These are phyloP conservation scores for Ferrisia virgata DNA, from an alignment of 2,888 invertebrate genomes.

Conservation along the genomic window DNA sequence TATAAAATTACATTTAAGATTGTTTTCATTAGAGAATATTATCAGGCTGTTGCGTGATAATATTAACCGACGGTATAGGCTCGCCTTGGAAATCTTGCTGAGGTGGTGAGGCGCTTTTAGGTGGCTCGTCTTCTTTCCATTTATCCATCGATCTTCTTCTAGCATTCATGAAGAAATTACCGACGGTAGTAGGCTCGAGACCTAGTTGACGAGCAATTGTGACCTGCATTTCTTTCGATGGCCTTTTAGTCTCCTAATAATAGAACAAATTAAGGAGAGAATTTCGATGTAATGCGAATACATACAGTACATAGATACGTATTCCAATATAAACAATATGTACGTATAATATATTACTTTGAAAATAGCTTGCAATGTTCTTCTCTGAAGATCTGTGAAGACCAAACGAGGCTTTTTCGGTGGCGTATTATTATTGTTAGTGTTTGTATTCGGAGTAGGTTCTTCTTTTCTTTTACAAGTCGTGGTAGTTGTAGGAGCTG, in stretches of 20 bases:
- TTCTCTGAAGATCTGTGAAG: slow-evolving; percentile 99
- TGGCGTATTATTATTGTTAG: slow-evolving; percentile 10
- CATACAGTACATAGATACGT: not conserved
- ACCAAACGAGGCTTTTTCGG: slow-evolving; percentile 97
- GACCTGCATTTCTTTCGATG: slow-evolving; percentile 99
- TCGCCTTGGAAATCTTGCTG: slow-evolving; percentile 51
- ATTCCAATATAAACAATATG: not conserved
- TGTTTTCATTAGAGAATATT: slow-evolving; percentile 42
- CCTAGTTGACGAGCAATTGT: slow-evolving; percentile 97
- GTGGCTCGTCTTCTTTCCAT: slow-evolving; percentile 91
- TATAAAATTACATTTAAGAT: slow-evolving; percentile 24
- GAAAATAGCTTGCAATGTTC: slow-evolving; percentile 99
- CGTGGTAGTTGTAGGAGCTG: slow-evolving; percentile 51
- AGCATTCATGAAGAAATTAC: slow-evolving; percentile 99
- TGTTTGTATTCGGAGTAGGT: slow-evolving; percentile 54
- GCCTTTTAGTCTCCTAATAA: slow-evolving; percentile 93
- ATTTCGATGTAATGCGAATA: not conserved
- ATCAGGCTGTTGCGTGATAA: slow-evolving; percentile 44
- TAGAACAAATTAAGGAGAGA: slow-evolving; percentile 7
- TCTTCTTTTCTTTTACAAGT: slow-evolving; percentile 94
- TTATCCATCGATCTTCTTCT: slow-evolving; percentile 95
- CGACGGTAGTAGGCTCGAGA: slow-evolving; percentile 94
- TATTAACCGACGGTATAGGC: slow-evolving; percentile 41
- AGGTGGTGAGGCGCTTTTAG: slow-evolving; percentile 56
- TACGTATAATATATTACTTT: slow-evolving; percentile 64